Evolutionary conservation across 2,113 vertebrate species (phyloP), one percentile per base, ranked within the genome.

Genomic region (Cynoglossus semilaevis): DNA sequence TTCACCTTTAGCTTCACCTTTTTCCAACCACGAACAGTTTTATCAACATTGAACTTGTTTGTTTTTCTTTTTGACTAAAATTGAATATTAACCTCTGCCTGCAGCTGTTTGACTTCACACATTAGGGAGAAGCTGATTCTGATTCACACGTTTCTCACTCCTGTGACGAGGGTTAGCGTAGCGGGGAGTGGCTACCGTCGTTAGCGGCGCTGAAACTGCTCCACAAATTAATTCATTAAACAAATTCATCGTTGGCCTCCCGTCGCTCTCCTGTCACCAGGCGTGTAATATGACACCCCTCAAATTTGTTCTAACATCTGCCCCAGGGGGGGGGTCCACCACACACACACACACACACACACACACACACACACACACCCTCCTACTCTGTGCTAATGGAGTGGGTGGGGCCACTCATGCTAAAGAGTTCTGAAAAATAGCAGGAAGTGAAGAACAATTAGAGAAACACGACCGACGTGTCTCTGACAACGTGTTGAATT

Each of bases 221-320:
- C 76, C 57, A 13, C 83, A 77, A 79, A 90, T 89, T 90, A 90
- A 88, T 91, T 91, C 86, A 90, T 92, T 90, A 89, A 87, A 83
- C 79, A 86, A 86, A 89, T 88, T 87, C 76, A 85, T 76, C 68
- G 51, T 78, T 81, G 83, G 81, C 83, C 64, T 65, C 79, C 77
- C 81, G 74, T 80, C 81, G 71, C 77, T 86, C 80, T 81, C 75
- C 71, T 85, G 81, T 89, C 85, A 85, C 88, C 72, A 88, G 79
- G 85, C 87, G 70, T 88, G 88, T 87, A 90, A 91, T 90, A 88
- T 88, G 89, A 91, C 89, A 90, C 90, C 84, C 79, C 82, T 91
- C 83, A 91, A 90, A 91, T 91, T 90, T 91, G 91, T 91, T 88
- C 85, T 88, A 83, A 89, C 89, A 88, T 85, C 81, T 82, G 81